These are phyloP conservation scores for Phyllostomus discolor DNA, from an alignment of 2,113 vertebrate genomes.

Conservation along the genomic window DNA sequence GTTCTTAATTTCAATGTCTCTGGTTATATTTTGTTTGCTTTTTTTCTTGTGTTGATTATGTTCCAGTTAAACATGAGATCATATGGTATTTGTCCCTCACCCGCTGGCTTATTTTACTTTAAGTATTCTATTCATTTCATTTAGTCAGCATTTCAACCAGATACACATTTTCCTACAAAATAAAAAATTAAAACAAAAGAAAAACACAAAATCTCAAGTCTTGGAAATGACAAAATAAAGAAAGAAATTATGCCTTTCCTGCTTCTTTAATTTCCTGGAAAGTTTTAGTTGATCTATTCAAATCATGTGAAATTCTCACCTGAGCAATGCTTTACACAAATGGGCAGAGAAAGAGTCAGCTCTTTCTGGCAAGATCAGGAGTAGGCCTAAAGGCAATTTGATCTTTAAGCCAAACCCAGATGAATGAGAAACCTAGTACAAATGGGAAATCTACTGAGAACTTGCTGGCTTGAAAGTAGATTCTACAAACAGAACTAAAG, in stretches of 20 bases:
- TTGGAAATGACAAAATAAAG: background rate
- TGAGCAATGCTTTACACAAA: background rate
- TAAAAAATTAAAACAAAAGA: background rate
- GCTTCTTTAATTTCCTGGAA: conserved; percentile 29
- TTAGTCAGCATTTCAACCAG: background rate
- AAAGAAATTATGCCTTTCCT: background rate
- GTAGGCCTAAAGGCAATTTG: conserved; percentile 21
- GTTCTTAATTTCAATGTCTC: too few species aligned
- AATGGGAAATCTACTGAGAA: background rate
- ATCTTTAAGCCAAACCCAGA: conserved; percentile 33
- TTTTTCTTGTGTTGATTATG: too few species aligned
- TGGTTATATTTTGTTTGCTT: too few species aligned
- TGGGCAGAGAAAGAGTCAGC: background rate
- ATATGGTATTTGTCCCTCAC: too few species aligned
- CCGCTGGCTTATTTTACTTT: background rate
- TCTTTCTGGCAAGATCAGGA: background rate
- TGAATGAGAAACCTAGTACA: background rate
- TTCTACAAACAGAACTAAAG: background rate
- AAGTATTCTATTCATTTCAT: conserved; percentile 4
- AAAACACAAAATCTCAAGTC: background rate
- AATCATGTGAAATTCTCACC: background rate
- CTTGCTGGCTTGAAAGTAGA: background rate
- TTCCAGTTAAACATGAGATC: too few species aligned
- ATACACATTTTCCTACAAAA: background rate
- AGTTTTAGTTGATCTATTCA: background rate